A percentile compares a stretch with the other conserved stretches of the same genome.
Evolutionary conservation across 2,797 vertebrate genomes (phyloP).

Genomic region (Cheirogaleus major): DNA sequence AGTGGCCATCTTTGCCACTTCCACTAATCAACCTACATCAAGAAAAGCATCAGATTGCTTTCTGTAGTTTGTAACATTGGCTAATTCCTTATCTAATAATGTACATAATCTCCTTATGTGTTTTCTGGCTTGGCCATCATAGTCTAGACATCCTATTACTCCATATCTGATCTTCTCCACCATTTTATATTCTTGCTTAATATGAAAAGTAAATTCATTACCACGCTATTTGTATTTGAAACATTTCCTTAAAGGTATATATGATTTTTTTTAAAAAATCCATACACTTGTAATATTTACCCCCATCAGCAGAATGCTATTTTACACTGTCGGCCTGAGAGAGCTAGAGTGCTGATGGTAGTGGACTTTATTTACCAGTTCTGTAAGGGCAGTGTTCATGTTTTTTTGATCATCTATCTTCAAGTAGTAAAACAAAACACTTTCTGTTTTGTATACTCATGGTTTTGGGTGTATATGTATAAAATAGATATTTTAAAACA

Average conservation of each 20-base stretch:
- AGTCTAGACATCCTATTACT: background rate
- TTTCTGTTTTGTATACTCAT: background rate
- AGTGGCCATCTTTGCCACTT: background rate
- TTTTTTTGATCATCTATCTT: background rate
- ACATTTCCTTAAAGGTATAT: background rate
- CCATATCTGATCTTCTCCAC: background rate
- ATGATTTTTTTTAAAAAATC: background rate
- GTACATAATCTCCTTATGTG: background rate
- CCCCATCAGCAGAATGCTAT: background rate
- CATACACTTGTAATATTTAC: background rate
- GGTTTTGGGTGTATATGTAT: background rate
- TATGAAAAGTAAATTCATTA: background rate
- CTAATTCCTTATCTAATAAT: background rate
- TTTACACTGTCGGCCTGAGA: background rate
- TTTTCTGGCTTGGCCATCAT: background rate
- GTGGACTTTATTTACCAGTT: background rate
- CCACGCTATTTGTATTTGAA: background rate
- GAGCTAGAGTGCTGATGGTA: background rate
- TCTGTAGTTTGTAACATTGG: background rate
- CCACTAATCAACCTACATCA: background rate
- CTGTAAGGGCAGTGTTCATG: background rate
- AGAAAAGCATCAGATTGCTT: background rate
- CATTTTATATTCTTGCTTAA: background rate
- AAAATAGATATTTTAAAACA: background rate
- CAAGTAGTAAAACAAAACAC: background rate